Conservation (phyloP, 2,888 invertebrate species). For the Xanthia togata region DNA sequence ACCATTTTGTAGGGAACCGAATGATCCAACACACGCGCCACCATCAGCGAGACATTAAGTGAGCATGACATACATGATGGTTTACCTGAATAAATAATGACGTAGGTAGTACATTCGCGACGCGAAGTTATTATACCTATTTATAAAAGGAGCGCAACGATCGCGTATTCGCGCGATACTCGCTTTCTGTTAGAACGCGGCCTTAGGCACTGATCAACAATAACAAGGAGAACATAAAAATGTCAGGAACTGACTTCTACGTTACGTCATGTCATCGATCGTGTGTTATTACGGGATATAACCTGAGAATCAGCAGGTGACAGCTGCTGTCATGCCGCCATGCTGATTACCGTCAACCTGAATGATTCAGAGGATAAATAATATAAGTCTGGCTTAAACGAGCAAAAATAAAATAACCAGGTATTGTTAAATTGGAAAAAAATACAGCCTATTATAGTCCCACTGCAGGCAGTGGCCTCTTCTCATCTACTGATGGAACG, state of each 20-base stretch:
- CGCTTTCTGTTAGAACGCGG: too few species aligned
- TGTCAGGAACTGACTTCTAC: not conserved
- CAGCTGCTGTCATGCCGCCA: not conserved
- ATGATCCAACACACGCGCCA: too few species aligned
- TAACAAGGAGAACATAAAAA: not conserved
- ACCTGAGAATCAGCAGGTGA: constrained; percentile 47
- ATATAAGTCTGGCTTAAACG: not conserved
- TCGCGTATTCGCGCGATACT: too few species aligned
- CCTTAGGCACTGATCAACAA: not conserved
- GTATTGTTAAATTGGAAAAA: not conserved
- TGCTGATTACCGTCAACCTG: constrained; percentile 4
- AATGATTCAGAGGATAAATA: constrained; percentile 14
- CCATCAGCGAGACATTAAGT: too few species aligned
- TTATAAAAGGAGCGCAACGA: too few species aligned
- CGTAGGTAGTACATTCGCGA: too few species aligned
- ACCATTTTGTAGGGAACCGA: too few species aligned
- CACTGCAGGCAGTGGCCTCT: not conserved
- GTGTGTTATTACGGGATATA: constrained; percentile 5
- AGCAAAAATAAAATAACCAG: not conserved
- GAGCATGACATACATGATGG: too few species aligned
- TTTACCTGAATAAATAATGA: too few species aligned
- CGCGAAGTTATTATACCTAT: too few species aligned
- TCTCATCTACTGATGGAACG: not conserved
- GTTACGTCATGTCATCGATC: constrained; percentile 31
- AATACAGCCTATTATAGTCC: not conserved